Percentiles rank a stretch among this genome's conserved stretches.
Evolutionary conservation across 2,797 vertebrate species (phyloP).

Genomic region (Syngnathus acus): DNA sequence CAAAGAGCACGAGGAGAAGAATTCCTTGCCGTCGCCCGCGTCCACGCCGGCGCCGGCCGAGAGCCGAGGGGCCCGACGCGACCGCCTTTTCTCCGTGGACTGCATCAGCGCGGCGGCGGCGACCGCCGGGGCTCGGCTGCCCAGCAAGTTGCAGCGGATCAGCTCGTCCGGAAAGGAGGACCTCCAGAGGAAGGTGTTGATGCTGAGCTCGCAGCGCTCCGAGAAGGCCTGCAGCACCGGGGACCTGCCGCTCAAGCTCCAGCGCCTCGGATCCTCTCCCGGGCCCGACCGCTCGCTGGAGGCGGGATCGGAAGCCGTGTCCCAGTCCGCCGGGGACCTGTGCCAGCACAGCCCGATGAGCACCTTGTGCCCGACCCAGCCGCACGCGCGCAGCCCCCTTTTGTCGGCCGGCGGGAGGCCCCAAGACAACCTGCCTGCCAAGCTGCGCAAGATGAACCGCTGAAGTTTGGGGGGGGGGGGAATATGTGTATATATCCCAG

Average conservation of each 20-base stretch:
- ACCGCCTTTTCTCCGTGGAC: constrained; percentile 72
- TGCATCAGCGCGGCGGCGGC: constrained; percentile 57
- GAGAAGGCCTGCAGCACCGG: constrained; percentile 78
- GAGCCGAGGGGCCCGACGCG: constrained; percentile 46
- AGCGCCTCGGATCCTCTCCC: constrained; percentile 67
- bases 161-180: constrained; percentile 73
- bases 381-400: constrained; percentile 46
- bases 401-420: constrained; percentile 49
- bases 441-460: constrained; percentile 70
- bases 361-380: constrained; percentile 36
- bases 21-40: constrained; percentile 65
- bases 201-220: constrained; percentile 64
- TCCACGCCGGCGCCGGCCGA: constrained; percentile 50
- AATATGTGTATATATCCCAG: no score
- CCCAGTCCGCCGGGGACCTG: constrained; percentile 70
- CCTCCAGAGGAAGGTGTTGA: constrained; percentile 70
- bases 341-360: constrained; percentile 57
- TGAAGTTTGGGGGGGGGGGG: constrained; percentile 33
- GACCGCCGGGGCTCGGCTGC: constrained; percentile 63
- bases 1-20: constrained; percentile 80
- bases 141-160: constrained; percentile 79
- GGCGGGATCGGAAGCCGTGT: constrained; percentile 73
- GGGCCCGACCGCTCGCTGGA: constrained; percentile 64
- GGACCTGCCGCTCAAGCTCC: constrained; percentile 77
- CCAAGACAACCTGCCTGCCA: constrained; percentile 74